phyloP scores from a whole-genome alignment of 2,113 vertebrate genomes.

The Oplegnathus fasciatus region DNA sequence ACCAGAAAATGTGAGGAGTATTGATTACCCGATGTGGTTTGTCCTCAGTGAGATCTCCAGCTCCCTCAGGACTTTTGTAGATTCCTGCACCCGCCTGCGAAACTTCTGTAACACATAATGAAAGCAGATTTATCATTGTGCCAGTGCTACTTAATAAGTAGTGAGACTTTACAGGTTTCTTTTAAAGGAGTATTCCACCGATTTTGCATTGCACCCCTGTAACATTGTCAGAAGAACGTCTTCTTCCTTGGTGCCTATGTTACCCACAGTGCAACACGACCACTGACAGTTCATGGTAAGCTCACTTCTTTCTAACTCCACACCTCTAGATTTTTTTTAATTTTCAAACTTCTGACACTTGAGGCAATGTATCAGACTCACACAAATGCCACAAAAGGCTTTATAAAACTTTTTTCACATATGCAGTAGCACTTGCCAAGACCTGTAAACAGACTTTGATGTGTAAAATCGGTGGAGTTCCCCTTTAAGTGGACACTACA shows the following conservation, averaged over 20 bases:
- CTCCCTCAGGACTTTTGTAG: constrained; percentile 95
- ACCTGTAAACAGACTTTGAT: not conserved
- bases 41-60: constrained; percentile 97
- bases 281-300: not conserved
- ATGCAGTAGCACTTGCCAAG: not conserved
- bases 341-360: not conserved
- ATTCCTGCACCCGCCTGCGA: constrained; percentile 94
- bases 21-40: constrained; percentile 95
- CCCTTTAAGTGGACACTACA: not conserved
- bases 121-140: constrained; percentile 7
- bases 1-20: not conserved
- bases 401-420: not conserved
- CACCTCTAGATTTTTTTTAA: not conserved
- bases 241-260: not conserved
- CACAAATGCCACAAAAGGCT: not conserved
- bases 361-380: not conserved
- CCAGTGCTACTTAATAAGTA: not conserved
- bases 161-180: not conserved
- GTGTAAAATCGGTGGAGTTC: not conserved
- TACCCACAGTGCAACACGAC: constrained; percentile 11
- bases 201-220: not conserved
- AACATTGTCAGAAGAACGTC: not conserved
- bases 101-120: constrained; percentile 90
- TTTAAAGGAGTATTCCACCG: not conserved
- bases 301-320: not conserved